Evolutionary conservation across 2,888 invertebrate species (phyloP).

Genomic region (Amblyjoppa fuscipennis): DNA sequence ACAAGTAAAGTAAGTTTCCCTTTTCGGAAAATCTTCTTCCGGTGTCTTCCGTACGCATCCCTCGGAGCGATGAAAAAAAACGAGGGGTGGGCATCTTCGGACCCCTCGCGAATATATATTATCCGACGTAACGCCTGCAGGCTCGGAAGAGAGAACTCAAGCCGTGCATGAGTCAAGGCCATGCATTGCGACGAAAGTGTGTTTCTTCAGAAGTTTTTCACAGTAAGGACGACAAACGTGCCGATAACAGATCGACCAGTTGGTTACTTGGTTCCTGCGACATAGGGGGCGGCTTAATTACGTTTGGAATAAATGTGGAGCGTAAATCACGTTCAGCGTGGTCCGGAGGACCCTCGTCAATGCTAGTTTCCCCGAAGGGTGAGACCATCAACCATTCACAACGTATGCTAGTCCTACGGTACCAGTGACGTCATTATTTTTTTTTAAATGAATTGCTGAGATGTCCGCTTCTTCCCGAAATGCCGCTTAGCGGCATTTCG

Average conservation of each 20-base stretch:
- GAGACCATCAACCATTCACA: constrained; percentile 5
- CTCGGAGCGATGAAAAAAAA: not conserved
- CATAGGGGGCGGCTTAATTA: constrained; percentile 31
- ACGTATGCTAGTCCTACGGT: not conserved
- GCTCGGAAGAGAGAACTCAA: not conserved
- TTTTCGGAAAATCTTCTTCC: not conserved
- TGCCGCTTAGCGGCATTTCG: not conserved
- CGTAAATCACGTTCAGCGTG: constrained; percentile 31
- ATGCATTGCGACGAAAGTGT: not conserved
- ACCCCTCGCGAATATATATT: constrained; percentile 6
- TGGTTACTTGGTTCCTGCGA: not conserved
- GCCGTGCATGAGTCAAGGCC: constrained; percentile 7
- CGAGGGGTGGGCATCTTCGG: not conserved
- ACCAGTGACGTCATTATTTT: constrained; percentile 27
- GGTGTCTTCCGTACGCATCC: not conserved
- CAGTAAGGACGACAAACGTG: not conserved
- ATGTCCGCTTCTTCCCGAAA: not conserved
- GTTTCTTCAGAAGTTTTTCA: constrained; percentile 24
- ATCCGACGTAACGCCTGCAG: not conserved
- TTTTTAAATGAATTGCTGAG: constrained; percentile 20
- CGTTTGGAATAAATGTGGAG: constrained; percentile 22
- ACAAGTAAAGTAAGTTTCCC: not conserved
- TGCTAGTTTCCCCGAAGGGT: not conserved
- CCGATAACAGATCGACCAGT: not conserved
- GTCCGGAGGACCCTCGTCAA: constrained; percentile 20